Conservation (phyloP, 2,888 invertebrate species). For the Thereva unica region DNA sequence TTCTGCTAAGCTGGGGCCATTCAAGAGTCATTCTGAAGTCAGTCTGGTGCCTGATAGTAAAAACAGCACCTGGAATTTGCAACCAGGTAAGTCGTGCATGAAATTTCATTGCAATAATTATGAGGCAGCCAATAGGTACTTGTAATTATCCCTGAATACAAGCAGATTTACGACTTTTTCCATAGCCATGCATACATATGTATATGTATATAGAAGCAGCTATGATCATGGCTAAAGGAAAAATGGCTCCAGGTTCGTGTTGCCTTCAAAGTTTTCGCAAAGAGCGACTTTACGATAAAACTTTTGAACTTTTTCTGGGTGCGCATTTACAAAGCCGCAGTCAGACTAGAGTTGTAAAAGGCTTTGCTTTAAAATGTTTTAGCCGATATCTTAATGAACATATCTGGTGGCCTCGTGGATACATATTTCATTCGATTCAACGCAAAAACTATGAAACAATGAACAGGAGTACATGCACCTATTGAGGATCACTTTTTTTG, state of each 20-base stretch:
- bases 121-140: conserved; percentile 37
- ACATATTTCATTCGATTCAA: conserved; percentile 27
- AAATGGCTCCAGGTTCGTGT: background rate
- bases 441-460: conserved; percentile 31
- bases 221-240: background rate
- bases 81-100: conserved; percentile 29
- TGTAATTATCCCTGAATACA: conserved; percentile 39
- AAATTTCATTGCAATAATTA: conserved; percentile 37
- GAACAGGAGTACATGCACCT: conserved; percentile 22
- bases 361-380: conserved; percentile 20
- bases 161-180: conserved; percentile 39
- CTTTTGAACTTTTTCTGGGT: conserved; percentile 23
- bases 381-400: conserved; percentile 32
- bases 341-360: conserved; percentile 1
- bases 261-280: conserved; percentile 16
- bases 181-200: background rate
- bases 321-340: conserved; percentile 1
- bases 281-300: conserved; percentile 4
- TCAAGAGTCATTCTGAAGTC: background rate
- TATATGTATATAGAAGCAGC: conserved; percentile 3
- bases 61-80: conserved; percentile 21
- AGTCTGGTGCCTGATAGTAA: background rate
- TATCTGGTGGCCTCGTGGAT: conserved; percentile 32
- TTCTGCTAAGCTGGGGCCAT: too few species aligned
- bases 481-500: conserved; percentile 27